Conservation (phyloP, 2,888 invertebrate genomes). For the Ceramica pisi region DNA sequence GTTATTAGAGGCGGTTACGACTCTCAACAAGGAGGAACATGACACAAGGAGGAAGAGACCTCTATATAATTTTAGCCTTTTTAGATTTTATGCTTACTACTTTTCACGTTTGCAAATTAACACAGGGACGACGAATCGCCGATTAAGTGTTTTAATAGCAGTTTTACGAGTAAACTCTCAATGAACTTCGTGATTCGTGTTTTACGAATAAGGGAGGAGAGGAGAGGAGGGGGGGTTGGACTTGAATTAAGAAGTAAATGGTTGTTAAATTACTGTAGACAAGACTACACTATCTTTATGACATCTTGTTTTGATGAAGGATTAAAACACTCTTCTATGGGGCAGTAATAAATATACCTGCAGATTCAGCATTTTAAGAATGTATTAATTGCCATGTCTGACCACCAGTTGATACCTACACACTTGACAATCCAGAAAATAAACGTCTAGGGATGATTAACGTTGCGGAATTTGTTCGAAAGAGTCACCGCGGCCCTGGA, state of each 20-base stretch:
- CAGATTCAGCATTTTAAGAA: neutral
- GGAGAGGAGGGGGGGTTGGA: no score
- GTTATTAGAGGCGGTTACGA: no score
- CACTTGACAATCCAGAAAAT: neutral
- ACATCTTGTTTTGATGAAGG: neutral
- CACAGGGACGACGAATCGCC: slow-evolving; percentile 4
- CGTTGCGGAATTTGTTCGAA: no score
- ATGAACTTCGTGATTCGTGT: neutral
- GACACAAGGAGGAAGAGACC: no score
- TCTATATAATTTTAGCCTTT: neutral
- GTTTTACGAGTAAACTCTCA: slow-evolving; percentile 25
- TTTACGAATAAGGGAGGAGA: slow-evolving; percentile 10
- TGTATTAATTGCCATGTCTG: neutral
- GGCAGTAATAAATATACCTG: neutral
- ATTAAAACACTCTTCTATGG: neutral
- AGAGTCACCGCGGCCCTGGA: no score
- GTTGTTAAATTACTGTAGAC: neutral
- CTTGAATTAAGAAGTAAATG: slow-evolving; percentile 1
- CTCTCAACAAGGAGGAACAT: no score
- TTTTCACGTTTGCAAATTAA: slow-evolving; percentile 32
- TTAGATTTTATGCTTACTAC: neutral
- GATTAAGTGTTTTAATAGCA: slow-evolving; percentile 28
- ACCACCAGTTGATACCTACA: no score
- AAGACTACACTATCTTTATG: neutral
- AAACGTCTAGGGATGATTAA: neutral